Evolutionary conservation across 2,797 vertebrate species (phyloP).

Genomic region (Thunnus albacares): DNA sequence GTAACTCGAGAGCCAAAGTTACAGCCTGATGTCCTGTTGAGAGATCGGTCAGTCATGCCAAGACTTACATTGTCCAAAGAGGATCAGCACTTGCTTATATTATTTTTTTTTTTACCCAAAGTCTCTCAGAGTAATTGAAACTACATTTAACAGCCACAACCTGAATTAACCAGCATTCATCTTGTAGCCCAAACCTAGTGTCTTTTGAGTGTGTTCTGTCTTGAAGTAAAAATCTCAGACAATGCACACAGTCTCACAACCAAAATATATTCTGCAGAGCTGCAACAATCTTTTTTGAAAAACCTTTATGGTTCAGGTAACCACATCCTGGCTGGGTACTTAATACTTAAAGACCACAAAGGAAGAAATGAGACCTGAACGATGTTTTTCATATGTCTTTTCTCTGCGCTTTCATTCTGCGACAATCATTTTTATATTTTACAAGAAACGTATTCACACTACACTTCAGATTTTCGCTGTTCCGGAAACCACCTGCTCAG

Average conservation of each 20-base stretch:
- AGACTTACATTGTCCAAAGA: constrained; percentile 3
- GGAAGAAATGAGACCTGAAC: not conserved
- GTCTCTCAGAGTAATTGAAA: constrained; percentile 1
- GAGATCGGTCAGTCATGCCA: constrained; percentile 13
- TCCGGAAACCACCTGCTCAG: not conserved
- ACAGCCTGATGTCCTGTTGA: constrained; percentile 44
- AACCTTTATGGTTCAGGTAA: not conserved
- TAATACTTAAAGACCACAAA: not conserved
- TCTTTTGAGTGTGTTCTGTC: not conserved
- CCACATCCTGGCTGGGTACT: not conserved
- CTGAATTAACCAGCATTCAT: not conserved
- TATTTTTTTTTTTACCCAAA: not conserved
- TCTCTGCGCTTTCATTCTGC: not conserved
- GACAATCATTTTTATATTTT: not conserved
- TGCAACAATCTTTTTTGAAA: not conserved
- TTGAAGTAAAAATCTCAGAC: not conserved
- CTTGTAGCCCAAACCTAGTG: not conserved
- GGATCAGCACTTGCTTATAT: not conserved
- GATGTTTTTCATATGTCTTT: not conserved
- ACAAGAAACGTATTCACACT: not conserved
- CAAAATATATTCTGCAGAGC: not conserved
- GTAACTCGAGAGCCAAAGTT: constrained; percentile 38
- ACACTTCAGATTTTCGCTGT: not conserved
- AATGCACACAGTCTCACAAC: not conserved
- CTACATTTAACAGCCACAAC: not conserved